Evolutionary conservation across 2,888 invertebrate genomes (phyloP), one percentile per base, ranked within the genome.

Genomic region (Panopea generosa): DNA sequence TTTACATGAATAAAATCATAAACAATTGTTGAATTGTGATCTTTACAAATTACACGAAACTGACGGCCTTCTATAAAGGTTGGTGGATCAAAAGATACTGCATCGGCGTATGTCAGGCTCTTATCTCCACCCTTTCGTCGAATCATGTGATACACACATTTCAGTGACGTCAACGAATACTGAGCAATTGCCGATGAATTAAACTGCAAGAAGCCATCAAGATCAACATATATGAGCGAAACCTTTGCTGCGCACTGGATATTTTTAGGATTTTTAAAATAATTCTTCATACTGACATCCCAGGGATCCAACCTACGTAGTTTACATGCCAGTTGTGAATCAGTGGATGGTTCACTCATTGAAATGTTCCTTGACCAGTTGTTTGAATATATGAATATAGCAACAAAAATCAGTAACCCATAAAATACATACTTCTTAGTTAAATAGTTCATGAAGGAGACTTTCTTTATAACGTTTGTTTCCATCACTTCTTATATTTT

Each of bases 1-100:
- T 78, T 78, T 6, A 55, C 4, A 55, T 78, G 78, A 24, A 78
- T 49, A 57, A 75, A 68, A 24, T 75, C 63, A 40, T 79, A 79
- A n/a, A 75, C 59, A 2, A 38, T 61, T 24, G 16, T 50, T 2
- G n/a, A 40, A 1, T 9, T 11, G 3, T 20, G 4, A 38, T 49
- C 55, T 24, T 27, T 53, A 33, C 79, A 79, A 3, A 53, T 29
- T n/a, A 79, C 69, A 11, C 67, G 49, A 55, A 75, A 75, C 1
- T 68, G 43, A 4, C 43, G 38, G 20, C 56, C 52, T 9, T 57
- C 38, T 16, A 78, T 45, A 50, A 78, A 78, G 16, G 43, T 22
- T 24, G 78, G 78, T 18, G 65, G 60, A 2, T 26, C 45, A n/a
- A 78, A 63, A 14, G 29, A 22, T 6, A 55, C 33, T n/a, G 26